These are phyloP conservation scores for Rugalucina vietnamica DNA, from an alignment of 2,888 invertebrate species.

Conservation along the genomic window DNA sequence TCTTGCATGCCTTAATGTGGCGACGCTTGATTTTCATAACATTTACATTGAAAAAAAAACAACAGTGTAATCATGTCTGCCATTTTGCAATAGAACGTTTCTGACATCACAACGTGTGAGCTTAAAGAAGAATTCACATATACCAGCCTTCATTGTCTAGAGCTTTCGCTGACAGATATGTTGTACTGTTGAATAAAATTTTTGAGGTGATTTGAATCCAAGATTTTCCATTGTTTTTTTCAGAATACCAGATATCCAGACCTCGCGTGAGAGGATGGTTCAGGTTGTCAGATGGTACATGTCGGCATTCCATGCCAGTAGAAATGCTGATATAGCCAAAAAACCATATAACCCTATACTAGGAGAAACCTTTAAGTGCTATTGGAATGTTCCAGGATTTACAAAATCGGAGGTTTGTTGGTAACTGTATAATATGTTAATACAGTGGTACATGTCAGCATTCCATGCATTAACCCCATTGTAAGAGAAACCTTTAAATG, in stretches of 20 bases:
- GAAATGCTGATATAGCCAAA: constrained; percentile 98
- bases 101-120: too few relatives aligned
- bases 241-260: constrained; percentile 95
- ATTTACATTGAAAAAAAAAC: too few relatives aligned
- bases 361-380: constrained; percentile 94
- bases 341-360: constrained; percentile 99
- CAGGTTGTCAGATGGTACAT: constrained; percentile 98
- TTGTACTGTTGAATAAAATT: background rate
- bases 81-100: too few relatives aligned
- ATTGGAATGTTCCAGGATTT: constrained; percentile 83
- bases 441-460: too few relatives aligned
- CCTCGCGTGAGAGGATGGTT: constrained; percentile 95
- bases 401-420: constrained; percentile 63
- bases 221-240: constrained; percentile 54
- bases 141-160: too few relatives aligned
- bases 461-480: constrained; percentile 98
- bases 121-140: too few relatives aligned
- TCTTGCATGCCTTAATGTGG: too few relatives aligned
- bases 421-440: too few relatives aligned
- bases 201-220: background rate
- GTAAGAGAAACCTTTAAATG: constrained; percentile 96
- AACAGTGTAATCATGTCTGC: too few relatives aligned
- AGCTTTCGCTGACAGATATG: too few relatives aligned
- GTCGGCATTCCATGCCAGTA: constrained; percentile 99
- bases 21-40: too few relatives aligned